Evolutionary conservation across 2,797 vertebrate genomes (phyloP).

Genomic region (Spheniscus humboldti): DNA sequence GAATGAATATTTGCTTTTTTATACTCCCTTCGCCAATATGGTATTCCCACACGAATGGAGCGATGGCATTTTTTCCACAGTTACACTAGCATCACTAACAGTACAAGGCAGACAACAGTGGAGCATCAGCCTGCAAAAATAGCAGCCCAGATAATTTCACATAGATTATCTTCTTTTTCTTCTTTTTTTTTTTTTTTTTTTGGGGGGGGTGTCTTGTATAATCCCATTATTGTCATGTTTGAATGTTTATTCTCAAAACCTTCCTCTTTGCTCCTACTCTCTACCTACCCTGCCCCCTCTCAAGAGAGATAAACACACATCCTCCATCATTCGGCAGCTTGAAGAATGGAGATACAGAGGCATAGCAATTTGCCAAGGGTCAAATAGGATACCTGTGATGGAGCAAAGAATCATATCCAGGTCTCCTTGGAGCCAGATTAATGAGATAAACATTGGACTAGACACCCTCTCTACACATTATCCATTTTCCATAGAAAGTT

Average conservation of each 20-base stretch:
- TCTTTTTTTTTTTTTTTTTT: background rate
- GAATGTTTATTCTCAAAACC: background rate
- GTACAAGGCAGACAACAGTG: background rate
- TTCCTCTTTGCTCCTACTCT: background rate
- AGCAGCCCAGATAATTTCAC: background rate
- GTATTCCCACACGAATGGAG: background rate
- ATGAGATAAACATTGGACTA: background rate
- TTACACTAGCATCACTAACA: background rate
- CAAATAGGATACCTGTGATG: background rate
- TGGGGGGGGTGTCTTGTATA: background rate
- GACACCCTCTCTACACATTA: background rate
- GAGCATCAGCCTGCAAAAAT: background rate
- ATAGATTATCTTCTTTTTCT: background rate
- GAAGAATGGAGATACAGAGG: background rate
- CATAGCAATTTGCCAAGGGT: background rate
- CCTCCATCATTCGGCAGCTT: background rate
- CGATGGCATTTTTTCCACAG: background rate
- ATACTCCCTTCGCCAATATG: background rate
- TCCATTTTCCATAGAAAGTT: background rate
- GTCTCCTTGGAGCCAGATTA: slow-evolving; percentile 17
- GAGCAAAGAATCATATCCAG: background rate
- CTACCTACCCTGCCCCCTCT: background rate
- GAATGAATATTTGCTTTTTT: background rate
- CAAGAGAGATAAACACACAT: background rate
- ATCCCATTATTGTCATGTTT: background rate